phyloP scores from a whole-genome alignment of 1,140 invertebrate genomes.

The Gryllus bimaculatus region DNA sequence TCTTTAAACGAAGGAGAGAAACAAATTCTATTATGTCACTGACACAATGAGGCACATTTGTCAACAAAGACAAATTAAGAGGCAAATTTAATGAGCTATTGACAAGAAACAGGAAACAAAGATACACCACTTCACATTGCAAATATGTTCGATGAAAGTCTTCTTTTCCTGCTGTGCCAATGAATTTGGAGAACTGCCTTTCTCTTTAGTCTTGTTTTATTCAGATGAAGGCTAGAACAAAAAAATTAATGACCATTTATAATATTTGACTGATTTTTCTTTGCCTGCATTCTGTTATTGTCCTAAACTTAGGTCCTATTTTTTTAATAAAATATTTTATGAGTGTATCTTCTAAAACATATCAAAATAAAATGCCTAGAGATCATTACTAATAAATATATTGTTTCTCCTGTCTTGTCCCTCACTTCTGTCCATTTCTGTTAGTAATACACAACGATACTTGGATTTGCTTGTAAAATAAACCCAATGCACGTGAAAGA shows the following conservation, averaged over 20 bases:
- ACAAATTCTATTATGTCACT: neutral
- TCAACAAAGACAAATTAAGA: neutral
- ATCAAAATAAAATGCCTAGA: no score
- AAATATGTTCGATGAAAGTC: neutral
- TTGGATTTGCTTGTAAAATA: no score
- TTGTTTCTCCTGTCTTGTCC: no score
- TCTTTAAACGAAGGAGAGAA: neutral
- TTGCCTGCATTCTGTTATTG: neutral
- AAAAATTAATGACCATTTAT: neutral
- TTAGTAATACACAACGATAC: no score
- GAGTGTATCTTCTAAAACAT: no score
- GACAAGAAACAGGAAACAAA: neutral
- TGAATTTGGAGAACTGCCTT: neutral
- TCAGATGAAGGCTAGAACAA: neutral
- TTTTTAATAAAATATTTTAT: no score
- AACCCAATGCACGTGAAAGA: no score
- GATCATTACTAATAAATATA: no score
- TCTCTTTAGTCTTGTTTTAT: neutral
- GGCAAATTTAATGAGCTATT: neutral
- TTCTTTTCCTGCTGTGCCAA: neutral
- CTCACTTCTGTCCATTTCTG: no score
- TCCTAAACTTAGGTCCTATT: no score
- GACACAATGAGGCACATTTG: neutral
- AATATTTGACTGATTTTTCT: neutral
- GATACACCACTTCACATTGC: neutral